Conservation (phyloP, 2,113 vertebrate species). For the Lamprologus callipterus region DNA sequence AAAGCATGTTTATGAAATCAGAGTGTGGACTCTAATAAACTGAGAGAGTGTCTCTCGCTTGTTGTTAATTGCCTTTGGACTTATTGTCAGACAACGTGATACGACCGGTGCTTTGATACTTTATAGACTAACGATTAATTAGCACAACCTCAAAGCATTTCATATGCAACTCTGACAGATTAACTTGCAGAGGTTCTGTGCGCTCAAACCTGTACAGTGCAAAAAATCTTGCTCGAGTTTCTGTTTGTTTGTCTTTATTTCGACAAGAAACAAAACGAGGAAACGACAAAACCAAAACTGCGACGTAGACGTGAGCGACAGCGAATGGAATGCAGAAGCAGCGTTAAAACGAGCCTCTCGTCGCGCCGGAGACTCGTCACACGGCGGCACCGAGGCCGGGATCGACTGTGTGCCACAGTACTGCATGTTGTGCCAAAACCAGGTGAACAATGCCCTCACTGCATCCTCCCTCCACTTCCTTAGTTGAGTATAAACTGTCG, state of each 20-base stretch:
- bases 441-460: conserved; percentile 6
- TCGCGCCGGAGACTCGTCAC: not conserved
- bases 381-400: conserved; percentile 9
- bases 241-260: not conserved
- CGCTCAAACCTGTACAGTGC: not conserved
- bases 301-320: not conserved
- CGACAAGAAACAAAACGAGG: not conserved
- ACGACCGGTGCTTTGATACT: not conserved
- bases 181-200: not conserved
- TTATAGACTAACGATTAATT: not conserved
- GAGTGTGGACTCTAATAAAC: not conserved
- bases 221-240: not conserved
- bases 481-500: not conserved
- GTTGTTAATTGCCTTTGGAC: not conserved
- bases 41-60: not conserved
- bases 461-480: not conserved
- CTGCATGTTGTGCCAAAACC: conserved; percentile 52
- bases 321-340: not conserved
- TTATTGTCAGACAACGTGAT: not conserved
- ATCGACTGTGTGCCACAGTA: not conserved
- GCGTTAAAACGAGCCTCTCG: not conserved
- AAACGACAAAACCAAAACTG: not conserved
- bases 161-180: not conserved
- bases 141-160: not conserved
- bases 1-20: not conserved